Evolutionary conservation across 2,113 vertebrate species (phyloP), one percentile per base, ranked within the genome.

Genomic region (Tretioscincus oriximinensis): DNA sequence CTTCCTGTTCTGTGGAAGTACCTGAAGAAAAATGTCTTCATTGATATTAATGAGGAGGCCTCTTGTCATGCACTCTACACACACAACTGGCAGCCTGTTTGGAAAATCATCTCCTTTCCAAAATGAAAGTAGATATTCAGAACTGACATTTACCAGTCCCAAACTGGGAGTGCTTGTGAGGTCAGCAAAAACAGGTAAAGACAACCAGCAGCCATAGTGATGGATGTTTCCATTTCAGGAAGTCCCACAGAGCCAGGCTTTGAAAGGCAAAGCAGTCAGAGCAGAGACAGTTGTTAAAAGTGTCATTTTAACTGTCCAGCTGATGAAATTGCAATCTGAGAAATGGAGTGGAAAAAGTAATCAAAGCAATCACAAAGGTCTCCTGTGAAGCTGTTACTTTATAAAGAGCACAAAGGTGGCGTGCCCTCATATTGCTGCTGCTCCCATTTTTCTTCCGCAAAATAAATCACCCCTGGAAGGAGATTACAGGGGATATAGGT

Each of bases 91-190:
- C 68, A 71, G 9, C 51, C 67, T 28, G 68, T 63, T 14, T 80
- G 78, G 68, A 72, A 78, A 71, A 72, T 49, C 51, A 20, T 67
- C 63, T 66, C 54, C 54, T 81, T 76, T 69, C 61, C 80, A 61
- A 61, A 75, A 75, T 22, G 73, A 75, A 81, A 75, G 51, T 69
- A 35, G 35, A 75, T 75, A 41, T 76, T 69, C 58, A 75, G 64
- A 81, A 81, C 22, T 81, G 72, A 75, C 51, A 81, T 81, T 81
- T 75, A 45, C 51, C 47, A 74, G 73, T 65, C 49, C 63, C 41
- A 58, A 75, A 20, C 24, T 45, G 35, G 64, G 51, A 69, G 20
- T 81, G 73, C 73, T 60, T 69, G 31, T 69, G 26, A n/a, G 2
- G 47, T 68, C 64, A 81, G 64, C 26, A 28, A 18, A 75, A 26